These are phyloP conservation scores for Aleiodes sp. DNA, from an alignment of 1,140 invertebrate genomes.

Conservation along the genomic window DNA sequence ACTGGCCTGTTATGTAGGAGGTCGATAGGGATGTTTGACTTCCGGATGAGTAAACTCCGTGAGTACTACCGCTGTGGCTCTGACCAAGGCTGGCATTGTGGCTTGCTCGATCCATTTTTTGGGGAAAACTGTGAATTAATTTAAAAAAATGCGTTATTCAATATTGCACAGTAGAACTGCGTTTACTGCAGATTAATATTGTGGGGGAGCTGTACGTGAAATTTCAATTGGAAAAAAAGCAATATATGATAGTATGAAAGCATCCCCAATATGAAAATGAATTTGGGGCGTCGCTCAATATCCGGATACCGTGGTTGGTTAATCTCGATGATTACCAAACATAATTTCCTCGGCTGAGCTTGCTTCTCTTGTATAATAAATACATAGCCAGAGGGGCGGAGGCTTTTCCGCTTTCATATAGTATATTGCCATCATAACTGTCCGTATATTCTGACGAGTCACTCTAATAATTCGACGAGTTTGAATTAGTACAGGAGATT, in stretches of 20 bases:
- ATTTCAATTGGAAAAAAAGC: too few species aligned
- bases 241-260: neutral
- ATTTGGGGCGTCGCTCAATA: conserved; percentile 46
- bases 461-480: neutral
- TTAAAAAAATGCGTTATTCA: too few species aligned
- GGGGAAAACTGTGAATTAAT: conserved; percentile 71
- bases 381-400: neutral
- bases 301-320: conserved; percentile 41
- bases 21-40: conserved; percentile 60
- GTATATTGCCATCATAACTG: neutral
- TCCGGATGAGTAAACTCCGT: conserved; percentile 58
- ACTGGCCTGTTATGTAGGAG: conserved; percentile 64
- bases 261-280: neutral
- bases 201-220: neutral
- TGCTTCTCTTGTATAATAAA: conserved; percentile 3
- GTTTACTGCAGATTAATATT: neutral
- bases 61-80: conserved; percentile 51
- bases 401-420: conserved; percentile 13
- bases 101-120: conserved; percentile 68
- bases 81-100: conserved; percentile 52
- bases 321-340: conserved; percentile 51
- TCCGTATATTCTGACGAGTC: neutral
- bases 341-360: conserved; percentile 51
- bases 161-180: conserved; percentile 31
- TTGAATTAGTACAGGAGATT: too few species aligned